A percentile compares a stretch with the other conserved stretches of the same genome.
Conservation (phyloP, 2,888 invertebrate species). For the Exocentrus adspersus region DNA sequence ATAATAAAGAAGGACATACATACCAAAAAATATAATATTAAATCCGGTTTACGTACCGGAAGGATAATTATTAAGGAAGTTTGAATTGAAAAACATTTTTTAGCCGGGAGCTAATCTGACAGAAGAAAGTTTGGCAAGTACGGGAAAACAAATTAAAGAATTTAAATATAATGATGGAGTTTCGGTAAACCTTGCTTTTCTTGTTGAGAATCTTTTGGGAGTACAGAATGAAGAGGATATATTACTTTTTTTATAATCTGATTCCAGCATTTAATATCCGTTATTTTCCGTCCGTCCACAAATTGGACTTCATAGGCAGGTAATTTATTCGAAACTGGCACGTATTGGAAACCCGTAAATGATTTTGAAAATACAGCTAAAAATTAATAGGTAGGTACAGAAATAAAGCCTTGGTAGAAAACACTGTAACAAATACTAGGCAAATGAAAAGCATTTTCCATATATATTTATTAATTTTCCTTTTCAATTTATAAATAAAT, state of each 20-base stretch:
- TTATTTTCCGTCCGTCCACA: no score
- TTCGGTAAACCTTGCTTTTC: not conserved
- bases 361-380: no score
- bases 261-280: not conserved
- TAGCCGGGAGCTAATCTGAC: not conserved
- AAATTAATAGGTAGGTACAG: no score
- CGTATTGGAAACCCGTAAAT: no score
- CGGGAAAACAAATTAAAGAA: slow-evolving; percentile 1
- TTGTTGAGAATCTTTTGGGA: not conserved
- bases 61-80: slow-evolving; percentile 2
- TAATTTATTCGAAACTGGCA: no score
- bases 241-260: not conserved
- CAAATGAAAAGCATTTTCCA: no score
- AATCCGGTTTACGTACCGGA: not conserved
- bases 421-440: not conserved
- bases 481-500: no score
- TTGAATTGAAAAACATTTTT: slow-evolving; percentile 1
- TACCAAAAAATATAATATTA: not conserved
- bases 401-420: no score
- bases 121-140: not conserved
- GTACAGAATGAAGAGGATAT: not conserved
- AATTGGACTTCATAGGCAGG: no score
- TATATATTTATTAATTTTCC: no score
- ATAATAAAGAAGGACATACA: not conserved
- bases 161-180: not conserved